These are phyloP conservation scores for Sialia sialis DNA, from an alignment of 2,113 vertebrate species.

Conservation along the genomic window DNA sequence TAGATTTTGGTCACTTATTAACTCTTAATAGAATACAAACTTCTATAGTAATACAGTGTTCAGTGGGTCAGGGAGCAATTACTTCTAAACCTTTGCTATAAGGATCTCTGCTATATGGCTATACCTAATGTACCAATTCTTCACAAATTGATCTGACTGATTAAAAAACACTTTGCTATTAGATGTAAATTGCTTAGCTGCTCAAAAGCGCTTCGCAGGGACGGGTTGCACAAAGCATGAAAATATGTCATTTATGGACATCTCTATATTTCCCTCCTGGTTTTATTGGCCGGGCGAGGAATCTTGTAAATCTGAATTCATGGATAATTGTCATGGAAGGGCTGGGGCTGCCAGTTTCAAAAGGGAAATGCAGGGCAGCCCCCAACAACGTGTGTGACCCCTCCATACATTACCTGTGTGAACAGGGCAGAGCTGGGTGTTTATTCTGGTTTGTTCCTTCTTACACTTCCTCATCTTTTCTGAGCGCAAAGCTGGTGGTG, in stretches of 20 bases:
- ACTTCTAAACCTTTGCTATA: conserved; percentile 59
- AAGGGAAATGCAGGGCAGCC: neutral
- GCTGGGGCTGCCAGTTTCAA: neutral
- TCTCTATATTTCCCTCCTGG: conserved; percentile 16
- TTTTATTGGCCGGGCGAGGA: conserved; percentile 15
- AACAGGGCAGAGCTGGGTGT: neutral
- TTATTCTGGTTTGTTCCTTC: neutral
- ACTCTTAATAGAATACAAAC: conserved; percentile 79
- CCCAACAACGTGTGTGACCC: neutral
- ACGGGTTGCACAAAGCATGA: conserved; percentile 15
- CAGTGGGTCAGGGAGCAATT: conserved; percentile 64
- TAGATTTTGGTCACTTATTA: conserved; percentile 83
- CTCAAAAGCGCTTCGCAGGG: conserved; percentile 37
- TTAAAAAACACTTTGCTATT: conserved; percentile 58
- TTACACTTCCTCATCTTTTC: neutral
- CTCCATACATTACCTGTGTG: neutral
- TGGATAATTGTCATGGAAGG: neutral
- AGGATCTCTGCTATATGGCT: conserved; percentile 47
- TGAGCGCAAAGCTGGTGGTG: neutral
- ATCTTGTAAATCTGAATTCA: neutral
- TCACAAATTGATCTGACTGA: conserved; percentile 67
- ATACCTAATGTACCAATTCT: conserved; percentile 61
- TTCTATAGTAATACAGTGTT: conserved; percentile 61
- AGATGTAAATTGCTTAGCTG: conserved; percentile 53
- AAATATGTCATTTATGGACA: conserved; percentile 45